Base-by-base conservation (phyloP, 2,113 vertebrate genomes). In the Galemys pyrenaicus region DNA sequence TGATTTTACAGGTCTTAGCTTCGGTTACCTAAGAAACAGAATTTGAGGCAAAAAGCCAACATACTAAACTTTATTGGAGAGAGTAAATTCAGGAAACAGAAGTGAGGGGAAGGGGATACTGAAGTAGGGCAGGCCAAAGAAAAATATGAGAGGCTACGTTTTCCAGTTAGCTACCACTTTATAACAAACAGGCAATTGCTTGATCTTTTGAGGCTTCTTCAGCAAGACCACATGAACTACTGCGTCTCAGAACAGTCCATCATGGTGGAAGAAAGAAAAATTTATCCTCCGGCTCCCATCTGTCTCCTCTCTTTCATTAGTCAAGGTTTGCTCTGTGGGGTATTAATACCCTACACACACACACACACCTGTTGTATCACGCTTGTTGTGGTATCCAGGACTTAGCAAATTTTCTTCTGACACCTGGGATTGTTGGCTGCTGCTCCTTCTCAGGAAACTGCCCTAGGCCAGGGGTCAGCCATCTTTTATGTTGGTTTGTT, bases 1-100 rank as follows among this genome's bases (percentile, higher is more conserved):
- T 74, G 26, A 60, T 80, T 90, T 94, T 81, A 44, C 16, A 94
- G 16, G 15, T 83, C 13, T 94, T 91, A 91, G 30, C 58, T 12
- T 58, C n/a, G 4, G 35, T 94, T 86, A 9, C 58, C 92, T 64
- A 87, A n/a, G 67, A 83, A 94, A 39, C 26, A 94, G 60, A 89
- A 19, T 46, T 71, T 87, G 64, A 89, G 51, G 17, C 17, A 89
- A 74, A 77, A 87, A 78, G 13, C n/a, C 67, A 54, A 91, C 24
- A 60, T 65, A 24, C 5, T 39, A 37, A 62, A 75, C 67, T 71
- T 80, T 80, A 70, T 37, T 28, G 20, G 26, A 68, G 49, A 89
- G 4, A 75, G 15, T 2, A 89, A 83, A 90, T 80, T 30, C 9
- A 24, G 73, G 51, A 65, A 95, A 86, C 16, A 70, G 26, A 19